Evolutionary conservation across 2,888 invertebrate species (phyloP), one percentile per base, ranked within the genome.

Genomic region (Rhagonycha lutea): DNA sequence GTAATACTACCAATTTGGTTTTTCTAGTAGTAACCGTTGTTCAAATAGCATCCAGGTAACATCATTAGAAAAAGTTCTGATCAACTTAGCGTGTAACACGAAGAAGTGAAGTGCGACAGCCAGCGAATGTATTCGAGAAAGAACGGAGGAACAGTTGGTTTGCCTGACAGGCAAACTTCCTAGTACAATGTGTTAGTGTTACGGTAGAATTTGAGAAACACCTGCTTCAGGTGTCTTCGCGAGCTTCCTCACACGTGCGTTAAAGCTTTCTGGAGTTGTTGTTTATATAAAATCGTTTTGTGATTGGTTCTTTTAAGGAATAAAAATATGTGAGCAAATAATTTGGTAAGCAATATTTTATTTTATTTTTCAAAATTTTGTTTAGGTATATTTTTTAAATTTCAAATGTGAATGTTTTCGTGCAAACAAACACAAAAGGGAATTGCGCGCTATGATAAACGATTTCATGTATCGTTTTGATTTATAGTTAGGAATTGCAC

Each of bases 101-200:
- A 61, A 73, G 73, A 73, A 70, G 76, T 72, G 70, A 72, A 69
- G 63, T 60, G 73, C 78, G 78, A 78, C 74, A 73, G 69, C 68
- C 61, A 68, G 70, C 79, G 79, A 78, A 73, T 69, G 71, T 72
- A 24, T 71, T 80, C 79, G 80, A 76, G 74, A 69, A 72, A 72
- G 71, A 61, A 79, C 80, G 80, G 76, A 69, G 71, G 69, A 77
- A 79, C 79, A 78, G 78, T 79, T 80, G 79, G 79, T 69, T 74
- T 73, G 77, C 79, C 68, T 72, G 68, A 68, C 73, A 61, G 61
- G 32, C 67, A 61, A 67, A 63, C 47, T 76, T 76, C 73, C 77
- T 73, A 65, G 68, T 73, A 61, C 73, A 73, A 70, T 71, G 72
- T 70, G 77, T 74, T 77, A 77, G 77, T 77, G 71, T 70, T 77